Percentiles rank a stretch among this genome's conserved stretches.
phyloP scores from a whole-genome alignment of 2,888 invertebrate genomes.

The Hydriomena furcata region DNA sequence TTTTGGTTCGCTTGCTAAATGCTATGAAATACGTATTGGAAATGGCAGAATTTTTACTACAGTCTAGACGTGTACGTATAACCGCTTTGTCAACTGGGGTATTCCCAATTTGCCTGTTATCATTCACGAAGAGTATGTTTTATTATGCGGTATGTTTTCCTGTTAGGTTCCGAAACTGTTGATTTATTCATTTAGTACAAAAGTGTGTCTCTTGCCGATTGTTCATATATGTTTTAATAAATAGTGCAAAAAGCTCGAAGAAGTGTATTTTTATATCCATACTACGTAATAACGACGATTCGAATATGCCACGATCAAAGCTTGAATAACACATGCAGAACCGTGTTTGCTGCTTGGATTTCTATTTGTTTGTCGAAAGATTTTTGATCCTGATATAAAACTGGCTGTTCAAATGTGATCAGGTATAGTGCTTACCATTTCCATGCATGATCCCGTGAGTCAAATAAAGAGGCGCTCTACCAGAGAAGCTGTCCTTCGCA shows the following conservation, averaged over 20 bases:
- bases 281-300: too few relatives aligned
- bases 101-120: conserved; percentile 7
- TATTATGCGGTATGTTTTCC: conserved; percentile 13
- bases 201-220: not conserved
- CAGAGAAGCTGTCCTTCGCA: conserved; percentile 87
- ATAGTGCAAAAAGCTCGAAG: not conserved
- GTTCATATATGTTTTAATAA: not conserved
- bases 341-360: too few relatives aligned
- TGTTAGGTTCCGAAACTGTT: conserved; percentile 5
- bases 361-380: too few relatives aligned
- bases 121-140: not conserved
- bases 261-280: too few relatives aligned
- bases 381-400: not conserved
- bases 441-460: conserved; percentile 95
- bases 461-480: conserved; percentile 91
- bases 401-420: not conserved
- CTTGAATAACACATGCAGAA: too few relatives aligned
- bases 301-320: too few relatives aligned
- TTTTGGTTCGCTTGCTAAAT: too few relatives aligned
- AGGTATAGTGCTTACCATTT: conserved; percentile 88
- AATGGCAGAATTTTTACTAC: not conserved
- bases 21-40: too few relatives aligned
- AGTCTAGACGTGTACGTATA: not conserved
- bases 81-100: not conserved
- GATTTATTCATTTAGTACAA: conserved; percentile 1